Evolutionary conservation across 37 sponge, comb jelly and placozoan species (phyloP), one percentile per base, ranked within the genome.

Genomic region (Diacarnus erythraeanus): DNA sequence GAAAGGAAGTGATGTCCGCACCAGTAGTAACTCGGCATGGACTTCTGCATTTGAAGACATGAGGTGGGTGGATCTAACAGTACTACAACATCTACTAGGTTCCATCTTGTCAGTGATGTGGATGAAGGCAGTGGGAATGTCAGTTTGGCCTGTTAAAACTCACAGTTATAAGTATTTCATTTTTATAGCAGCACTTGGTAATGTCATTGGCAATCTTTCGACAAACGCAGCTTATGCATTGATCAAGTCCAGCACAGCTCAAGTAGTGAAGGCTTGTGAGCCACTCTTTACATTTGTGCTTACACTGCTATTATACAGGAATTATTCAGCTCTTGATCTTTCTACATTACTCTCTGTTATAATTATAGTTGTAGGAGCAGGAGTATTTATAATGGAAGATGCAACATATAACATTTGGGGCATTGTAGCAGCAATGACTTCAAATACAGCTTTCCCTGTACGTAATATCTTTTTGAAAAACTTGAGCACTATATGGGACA

Each of bases 381-480:
- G 8, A 9, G 5, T n/a, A 20, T 63, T 63, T 15, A 30, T 63
- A 63, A 9, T 63, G 8, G 18, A n/a, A 63, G 64, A 63, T 63
- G 20, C 64, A 63, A 63, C 30, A 20, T 15, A 22, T 27, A 63
- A 20, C 64, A 63, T 63, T n/a, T 63, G 64, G 64, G 64, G 64
- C 64, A 20, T 63, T 20, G 64, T n/a, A 30, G 31, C 31, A 30
- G 64, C 30, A 27, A 6, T 63, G 64, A 63, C 18, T 27, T 63
- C 64, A 63, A 63, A 63, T n/a, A 63, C 64, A 63, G 64, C 64
- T 20, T 63, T 63, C 20, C 8, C 64, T 8, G 18, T 63, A 20
- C 64, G 64, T 63, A 15, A 63, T 27, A 63, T 63, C 31, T 63
- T 20, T 27, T 15, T 63, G 64, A 63, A 63, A 6, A 63, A 63